These are phyloP conservation scores for Clitarchus hookeri DNA, from an alignment of 2,888 invertebrate species.

Conservation along the genomic window DNA sequence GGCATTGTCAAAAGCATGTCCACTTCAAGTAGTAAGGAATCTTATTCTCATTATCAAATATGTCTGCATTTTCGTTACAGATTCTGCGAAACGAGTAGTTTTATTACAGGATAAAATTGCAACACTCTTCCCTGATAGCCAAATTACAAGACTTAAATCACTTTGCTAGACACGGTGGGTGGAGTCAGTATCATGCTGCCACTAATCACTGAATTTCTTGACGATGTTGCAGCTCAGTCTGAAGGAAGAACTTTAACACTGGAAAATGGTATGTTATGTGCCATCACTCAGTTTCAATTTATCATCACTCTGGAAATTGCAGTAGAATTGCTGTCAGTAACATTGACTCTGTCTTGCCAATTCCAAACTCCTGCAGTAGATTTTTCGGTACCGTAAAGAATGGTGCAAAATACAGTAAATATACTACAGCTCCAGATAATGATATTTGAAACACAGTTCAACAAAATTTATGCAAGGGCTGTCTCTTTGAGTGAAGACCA, in stretches of 20 bases:
- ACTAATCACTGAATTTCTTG: not conserved
- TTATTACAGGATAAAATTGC: not conserved
- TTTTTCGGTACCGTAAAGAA: too few relatives aligned
- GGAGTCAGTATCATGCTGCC: not conserved
- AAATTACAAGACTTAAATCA: not conserved
- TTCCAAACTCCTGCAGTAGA: too few relatives aligned
- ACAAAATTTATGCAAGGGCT: too few relatives aligned
- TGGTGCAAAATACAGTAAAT: too few relatives aligned
- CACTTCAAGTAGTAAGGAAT: not conserved
- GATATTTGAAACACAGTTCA: too few relatives aligned
- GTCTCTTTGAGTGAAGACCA: too few relatives aligned
- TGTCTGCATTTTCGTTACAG: not conserved
- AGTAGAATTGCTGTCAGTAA: too few relatives aligned
- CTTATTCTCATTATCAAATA: not conserved
- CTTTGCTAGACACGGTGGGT: not conserved
- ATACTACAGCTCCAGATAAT: not conserved
- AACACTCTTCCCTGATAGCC: not conserved
- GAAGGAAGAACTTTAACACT: not conserved
- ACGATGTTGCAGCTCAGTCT: not conserved
- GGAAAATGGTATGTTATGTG: not conserved
- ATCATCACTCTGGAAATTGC: too few relatives aligned
- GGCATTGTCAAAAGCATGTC: not conserved
- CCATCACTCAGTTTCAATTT: not conserved
- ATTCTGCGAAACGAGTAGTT: not conserved
- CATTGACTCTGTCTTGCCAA: too few relatives aligned